phyloP scores from a whole-genome alignment of 2,888 invertebrate genomes.

The Tetragonula carbonaria region DNA sequence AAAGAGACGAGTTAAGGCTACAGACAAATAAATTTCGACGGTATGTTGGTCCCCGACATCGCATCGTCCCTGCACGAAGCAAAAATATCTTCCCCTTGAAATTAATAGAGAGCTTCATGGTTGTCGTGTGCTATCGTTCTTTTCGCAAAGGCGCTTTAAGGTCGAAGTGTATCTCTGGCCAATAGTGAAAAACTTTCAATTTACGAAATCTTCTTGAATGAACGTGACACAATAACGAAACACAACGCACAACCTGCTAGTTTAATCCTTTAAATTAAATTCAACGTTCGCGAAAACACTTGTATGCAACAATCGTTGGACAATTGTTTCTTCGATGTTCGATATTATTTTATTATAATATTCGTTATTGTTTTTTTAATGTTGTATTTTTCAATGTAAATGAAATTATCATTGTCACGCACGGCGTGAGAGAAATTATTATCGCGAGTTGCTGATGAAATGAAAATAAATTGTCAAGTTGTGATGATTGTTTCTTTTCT shows the following conservation, averaged over 20 bases:
- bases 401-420: no score
- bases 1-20: not conserved
- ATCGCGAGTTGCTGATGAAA: no score
- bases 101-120: conserved; percentile 55
- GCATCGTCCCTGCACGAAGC: not conserved
- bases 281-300: no score
- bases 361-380: no score
- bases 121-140: conserved; percentile 23
- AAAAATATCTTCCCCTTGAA: conserved; percentile 51
- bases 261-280: no score
- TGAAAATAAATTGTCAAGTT: not conserved
- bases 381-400: no score
- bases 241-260: no score
- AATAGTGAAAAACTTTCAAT: not conserved
- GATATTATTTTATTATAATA: no score
- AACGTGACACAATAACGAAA: not conserved
- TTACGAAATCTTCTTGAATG: not conserved
- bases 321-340: no score
- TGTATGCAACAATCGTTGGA: no score
- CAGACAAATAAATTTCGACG: conserved; percentile 11
- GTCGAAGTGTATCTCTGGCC: not conserved
- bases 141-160: conserved; percentile 28
- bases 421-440: no score
- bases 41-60: not conserved
- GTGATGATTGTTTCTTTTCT: conserved; percentile 23